Conservation (phyloP, 2,113 vertebrate genomes). For the Eubucco bourcierii region DNA sequence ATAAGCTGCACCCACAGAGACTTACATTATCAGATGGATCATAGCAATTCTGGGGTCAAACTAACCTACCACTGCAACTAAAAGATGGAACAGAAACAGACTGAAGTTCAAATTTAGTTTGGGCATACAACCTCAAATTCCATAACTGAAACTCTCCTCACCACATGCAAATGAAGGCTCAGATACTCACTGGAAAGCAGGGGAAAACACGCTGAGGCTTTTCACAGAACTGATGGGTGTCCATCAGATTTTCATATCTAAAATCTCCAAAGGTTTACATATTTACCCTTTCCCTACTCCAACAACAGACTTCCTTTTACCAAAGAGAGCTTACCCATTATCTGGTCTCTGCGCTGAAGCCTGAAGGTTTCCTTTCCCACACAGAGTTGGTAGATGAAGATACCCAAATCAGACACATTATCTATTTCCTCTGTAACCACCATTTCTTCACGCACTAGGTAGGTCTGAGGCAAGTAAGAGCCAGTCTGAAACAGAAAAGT, state of each 20-base stretch:
- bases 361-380: slow-evolving; percentile 88
- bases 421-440: slow-evolving; percentile 90
- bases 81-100: neutral
- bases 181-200: neutral
- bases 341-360: slow-evolving; percentile 84
- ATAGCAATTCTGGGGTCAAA: neutral
- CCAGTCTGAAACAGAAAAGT: slow-evolving; percentile 77
- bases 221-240: too few relatives aligned
- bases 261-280: neutral
- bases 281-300: neutral
- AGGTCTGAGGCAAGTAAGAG: slow-evolving; percentile 87
- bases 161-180: neutral
- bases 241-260: neutral
- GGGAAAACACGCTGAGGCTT: neutral
- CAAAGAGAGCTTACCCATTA: slow-evolving; percentile 71
- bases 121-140: neutral
- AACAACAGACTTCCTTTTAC: fast-evolving
- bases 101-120: neutral
- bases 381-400: slow-evolving; percentile 91
- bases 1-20: neutral
- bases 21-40: neutral
- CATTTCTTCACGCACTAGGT: slow-evolving; percentile 91
- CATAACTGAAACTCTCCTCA: neutral
- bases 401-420: slow-evolving; percentile 86
- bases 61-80: neutral